A percentile compares a stretch with the other conserved stretches of the same genome.
Evolutionary conservation across 2,888 invertebrate species (phyloP).

Genomic region (Phortica okadai): DNA sequence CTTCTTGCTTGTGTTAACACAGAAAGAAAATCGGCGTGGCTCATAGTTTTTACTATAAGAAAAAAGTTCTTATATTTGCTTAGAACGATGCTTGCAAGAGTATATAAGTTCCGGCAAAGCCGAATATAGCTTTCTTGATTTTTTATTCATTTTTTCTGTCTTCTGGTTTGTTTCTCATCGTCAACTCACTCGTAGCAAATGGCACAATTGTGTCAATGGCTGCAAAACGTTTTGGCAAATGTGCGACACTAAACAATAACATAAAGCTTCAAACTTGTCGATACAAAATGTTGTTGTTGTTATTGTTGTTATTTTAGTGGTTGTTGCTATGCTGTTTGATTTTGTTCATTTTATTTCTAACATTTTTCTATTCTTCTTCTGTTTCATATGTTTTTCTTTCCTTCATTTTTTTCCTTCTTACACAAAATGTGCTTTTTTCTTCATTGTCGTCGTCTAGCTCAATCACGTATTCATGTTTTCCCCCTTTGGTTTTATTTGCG

Average conservation of each 20-base stretch:
- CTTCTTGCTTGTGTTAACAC: no score
- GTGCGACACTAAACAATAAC: conserved; percentile 70
- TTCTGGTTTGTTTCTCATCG: not conserved
- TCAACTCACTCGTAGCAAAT: conserved; percentile 57
- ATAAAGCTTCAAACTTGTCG: conserved; percentile 72
- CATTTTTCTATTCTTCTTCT: conserved; percentile 18
- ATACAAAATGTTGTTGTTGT: conserved; percentile 51
- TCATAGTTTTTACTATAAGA: no score
- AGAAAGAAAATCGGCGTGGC: no score
- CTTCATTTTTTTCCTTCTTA: not conserved
- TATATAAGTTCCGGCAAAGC: no score
- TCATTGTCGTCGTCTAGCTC: not conserved
- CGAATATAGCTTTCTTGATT: not conserved
- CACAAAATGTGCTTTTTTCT: not conserved
- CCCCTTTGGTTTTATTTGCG: conserved; percentile 28
- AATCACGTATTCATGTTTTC: conserved; percentile 22
- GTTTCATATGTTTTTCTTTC: conserved; percentile 24
- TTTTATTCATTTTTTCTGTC: conserved; percentile 15
- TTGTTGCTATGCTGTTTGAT: conserved; percentile 5
- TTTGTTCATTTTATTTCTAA: conserved; percentile 29
- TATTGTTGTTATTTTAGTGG: conserved; percentile 42
- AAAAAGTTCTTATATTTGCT: no score
- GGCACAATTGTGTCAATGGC: conserved; percentile 71
- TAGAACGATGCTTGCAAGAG: not conserved
- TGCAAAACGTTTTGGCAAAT: conserved; percentile 71